Base-by-base conservation (phyloP, 2,113 vertebrate genomes). In the Cervus canadensis region DNA sequence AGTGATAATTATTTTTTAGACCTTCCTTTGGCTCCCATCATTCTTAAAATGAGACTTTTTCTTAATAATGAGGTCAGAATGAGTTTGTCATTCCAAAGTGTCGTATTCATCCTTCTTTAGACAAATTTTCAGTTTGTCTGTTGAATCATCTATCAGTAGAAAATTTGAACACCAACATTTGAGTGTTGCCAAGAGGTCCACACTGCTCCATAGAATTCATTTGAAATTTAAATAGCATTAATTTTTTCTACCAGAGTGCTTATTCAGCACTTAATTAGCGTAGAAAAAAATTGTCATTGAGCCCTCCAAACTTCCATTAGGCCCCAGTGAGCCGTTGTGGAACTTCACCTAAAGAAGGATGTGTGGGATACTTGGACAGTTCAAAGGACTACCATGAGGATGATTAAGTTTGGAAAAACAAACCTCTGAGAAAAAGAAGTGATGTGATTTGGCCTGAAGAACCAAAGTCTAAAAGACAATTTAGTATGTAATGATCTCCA, bases 91-190 rank as follows among this genome's bases (percentile, higher is more conserved):
- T 96, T 95, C 60, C 54, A 86, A 87, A 92, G 16, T 92, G 7
- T 56, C 54, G 64, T 67, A 43, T 45, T 59, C 92, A 95, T 81
- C 79, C 74, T 96, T 97, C 85, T 95, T 97, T 83, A 96, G 92
- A 92, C 33, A 94, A 92, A 76, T 76, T 96, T 95, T 67, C 64
- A 82, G 54, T 54, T 78, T 74, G 17, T 85, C 33, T 76, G 88
- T 57, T 79, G 64, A 91, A 5, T 84, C 54, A 71, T n/a, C n/a
- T 57, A 62, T 94, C 48, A 67, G 10, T 81, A 64, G 52, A 76
- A 71, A 87, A 93, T 81, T 57, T 92, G 30, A 45, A 62, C 26
- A 48, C 59, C 23, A 62, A 82, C 15, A 62, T 95, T 96, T 93
- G 81, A 15, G 15, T 40, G 0, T 74, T 94, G 57, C 11, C 36